Evolutionary conservation across 2,888 invertebrate species (phyloP).

Genomic region (Melikaiella ostensackeni): DNA sequence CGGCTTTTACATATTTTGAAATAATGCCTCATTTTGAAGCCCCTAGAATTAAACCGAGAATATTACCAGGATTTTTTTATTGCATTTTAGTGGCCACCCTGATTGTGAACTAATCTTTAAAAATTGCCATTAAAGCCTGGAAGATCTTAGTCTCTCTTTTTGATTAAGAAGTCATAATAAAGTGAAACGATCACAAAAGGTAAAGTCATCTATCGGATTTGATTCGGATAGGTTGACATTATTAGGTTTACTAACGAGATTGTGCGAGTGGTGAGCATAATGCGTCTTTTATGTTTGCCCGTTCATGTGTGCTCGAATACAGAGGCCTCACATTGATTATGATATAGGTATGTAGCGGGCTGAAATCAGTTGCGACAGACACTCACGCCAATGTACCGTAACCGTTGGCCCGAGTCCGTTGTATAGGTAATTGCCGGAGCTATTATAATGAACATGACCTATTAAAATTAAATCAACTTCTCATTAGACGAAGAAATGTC

Average conservation of each 20-base stretch:
- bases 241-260: constrained; percentile 25
- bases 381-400: constrained; percentile 36
- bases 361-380: constrained; percentile 36
- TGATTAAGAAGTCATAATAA: background rate
- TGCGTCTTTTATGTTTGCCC: constrained; percentile 25
- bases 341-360: constrained; percentile 26
- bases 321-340: constrained; percentile 20
- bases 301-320: constrained; percentile 26
- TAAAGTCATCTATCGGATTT: background rate
- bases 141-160: background rate
- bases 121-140: background rate
- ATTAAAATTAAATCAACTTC: constrained; percentile 67
- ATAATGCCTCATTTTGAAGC: too few species aligned
- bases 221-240: background rate
- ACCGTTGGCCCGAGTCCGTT: constrained; percentile 36
- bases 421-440: constrained; percentile 57
- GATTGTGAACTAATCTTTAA: background rate
- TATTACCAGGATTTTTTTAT: too few species aligned
- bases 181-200: background rate
- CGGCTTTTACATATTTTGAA: too few species aligned
- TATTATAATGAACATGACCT: constrained; percentile 61
- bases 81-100: too few species aligned
- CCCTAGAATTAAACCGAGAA: too few species aligned
- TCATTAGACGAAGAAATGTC: constrained; percentile 59
- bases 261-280: constrained; percentile 11